Base-by-base conservation (phyloP, 2,888 invertebrate genomes). In the Atethmia centrago region DNA sequence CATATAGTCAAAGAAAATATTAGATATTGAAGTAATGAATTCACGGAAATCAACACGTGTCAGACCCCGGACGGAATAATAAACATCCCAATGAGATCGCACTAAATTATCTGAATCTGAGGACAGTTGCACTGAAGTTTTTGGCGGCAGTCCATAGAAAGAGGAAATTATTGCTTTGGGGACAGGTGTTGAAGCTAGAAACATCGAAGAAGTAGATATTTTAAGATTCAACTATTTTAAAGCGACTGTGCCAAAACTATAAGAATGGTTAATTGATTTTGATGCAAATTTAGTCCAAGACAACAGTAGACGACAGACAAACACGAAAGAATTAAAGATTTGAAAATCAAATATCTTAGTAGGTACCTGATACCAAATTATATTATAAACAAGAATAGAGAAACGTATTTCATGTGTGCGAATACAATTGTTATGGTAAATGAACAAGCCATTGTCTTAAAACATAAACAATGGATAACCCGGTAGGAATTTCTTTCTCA, bases 101-200 rank as follows among this genome's bases (percentile, higher is more conserved):
- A 80, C 64, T 82, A 76, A 82, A 82, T 79, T 84, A 80, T 81
- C 70, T 64, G n/a, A 81, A 75, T 72, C 62, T 55, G 77, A 53
- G 83, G 78, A 76, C 82, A 79, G 61, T 71, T 67, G 67, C 62
- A 64, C 68, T 21, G 36, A 59, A 64, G 65, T 87, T 85, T 88
- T 92, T 92, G 92, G 92, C 91, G 74, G 45, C 67, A 55, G 79
- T 86, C 92, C 92, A 92, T 85, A 76, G 80, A 85, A 82, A 85
- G 79, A 68, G 45, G 67, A 71, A 85, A 78, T 86, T 72, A 88
- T 88, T 80, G 64, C 59, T 71, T 67, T 49, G 59, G 69, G 71
- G 84, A 83, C 87, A 88, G 88, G 86, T 90, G 89, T 71, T 51
- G 45, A 47, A 61, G 64, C 79, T 85, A 83, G 82, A 88, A 70